Evolutionary conservation across 2,888 invertebrate species (phyloP), one percentile per base, ranked within the genome.

Genomic region (Polymixis flavicincta): DNA sequence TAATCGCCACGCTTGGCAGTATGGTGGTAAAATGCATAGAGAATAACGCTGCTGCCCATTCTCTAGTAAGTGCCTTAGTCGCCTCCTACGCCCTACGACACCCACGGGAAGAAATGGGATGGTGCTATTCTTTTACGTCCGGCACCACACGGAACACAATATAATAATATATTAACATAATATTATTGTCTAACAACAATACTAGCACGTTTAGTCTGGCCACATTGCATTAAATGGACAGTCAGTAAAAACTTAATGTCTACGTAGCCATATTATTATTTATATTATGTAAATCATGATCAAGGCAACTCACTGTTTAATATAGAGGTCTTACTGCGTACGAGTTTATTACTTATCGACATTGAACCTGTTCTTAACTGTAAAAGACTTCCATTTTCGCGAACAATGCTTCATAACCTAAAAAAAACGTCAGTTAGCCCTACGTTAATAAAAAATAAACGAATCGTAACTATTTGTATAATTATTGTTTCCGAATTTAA

Each of bases 201-300:
- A 42, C 28, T 5, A n/a, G 19, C 82, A 82, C 65, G 42, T 69
- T 50, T 19, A 42, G 54, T 60, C n/a, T 55, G 14, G 55, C 22
- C 19, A 14, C 52, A 37, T 22, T 74, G 37, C 55, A 52, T 45
- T 67, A 8, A 66, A 82, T 37, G 48, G 54, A 68, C 69, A 59
- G 32, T 22, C 32, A 55, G 82, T 76, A 66, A 76, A 82, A 82
- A 69, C 19, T 59, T 60, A 69, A 65, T 82, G 28, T 76, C 57
- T 65, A 9, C 42, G 52, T n/a, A 9, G 64, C 69, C 68, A 72
- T 83, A 59, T 63, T 78, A 32, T 45, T 78, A 79, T 67, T 67
- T 79, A 72, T 72, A 76, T 76, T 82, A 74, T 81, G 66, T 70
- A 67, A 81, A 74, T 80, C 59, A 79, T 74, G 69, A 80, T 52